Conservation (phyloP, 2,888 invertebrate genomes). For the Villa cingulata region DNA sequence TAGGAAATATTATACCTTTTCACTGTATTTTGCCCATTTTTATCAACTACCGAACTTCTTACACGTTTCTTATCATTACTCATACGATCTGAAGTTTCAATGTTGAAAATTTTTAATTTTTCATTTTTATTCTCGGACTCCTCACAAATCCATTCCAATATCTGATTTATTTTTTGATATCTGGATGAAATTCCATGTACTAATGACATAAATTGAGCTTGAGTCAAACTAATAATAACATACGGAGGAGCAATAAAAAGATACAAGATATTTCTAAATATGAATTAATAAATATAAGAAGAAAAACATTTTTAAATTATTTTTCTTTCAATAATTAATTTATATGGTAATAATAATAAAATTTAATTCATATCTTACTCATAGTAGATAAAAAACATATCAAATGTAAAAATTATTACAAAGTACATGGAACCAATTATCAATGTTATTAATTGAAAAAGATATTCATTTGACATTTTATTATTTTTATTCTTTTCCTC, state of each 20-base stretch:
- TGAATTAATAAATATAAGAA: no score
- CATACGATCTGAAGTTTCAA: constrained; percentile 24
- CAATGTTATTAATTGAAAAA: background rate
- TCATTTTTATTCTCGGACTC: constrained; percentile 26
- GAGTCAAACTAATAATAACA: constrained; percentile 26
- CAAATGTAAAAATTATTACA: no score
- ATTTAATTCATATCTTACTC: no score
- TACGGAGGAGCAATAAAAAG: no score
- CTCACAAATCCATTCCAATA: constrained; percentile 28
- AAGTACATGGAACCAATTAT: background rate
- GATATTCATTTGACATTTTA: background rate
- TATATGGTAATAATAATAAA: no score
- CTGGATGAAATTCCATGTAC: constrained; percentile 29
- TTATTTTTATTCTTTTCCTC: background rate
- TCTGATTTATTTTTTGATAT: constrained; percentile 26
- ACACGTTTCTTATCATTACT: constrained; percentile 9
- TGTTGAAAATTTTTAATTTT: constrained; percentile 26
- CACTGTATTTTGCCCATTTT: background rate
- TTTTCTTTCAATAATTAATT: no score
- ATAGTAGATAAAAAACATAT: no score
- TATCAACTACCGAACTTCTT: no score
- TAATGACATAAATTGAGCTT: constrained; percentile 30
- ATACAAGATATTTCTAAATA: no score
- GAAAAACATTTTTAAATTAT: no score
- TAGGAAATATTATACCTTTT: background rate